These are phyloP conservation scores for Drosophila ezoana DNA, from an alignment of 2,888 invertebrate species.

Conservation along the genomic window DNA sequence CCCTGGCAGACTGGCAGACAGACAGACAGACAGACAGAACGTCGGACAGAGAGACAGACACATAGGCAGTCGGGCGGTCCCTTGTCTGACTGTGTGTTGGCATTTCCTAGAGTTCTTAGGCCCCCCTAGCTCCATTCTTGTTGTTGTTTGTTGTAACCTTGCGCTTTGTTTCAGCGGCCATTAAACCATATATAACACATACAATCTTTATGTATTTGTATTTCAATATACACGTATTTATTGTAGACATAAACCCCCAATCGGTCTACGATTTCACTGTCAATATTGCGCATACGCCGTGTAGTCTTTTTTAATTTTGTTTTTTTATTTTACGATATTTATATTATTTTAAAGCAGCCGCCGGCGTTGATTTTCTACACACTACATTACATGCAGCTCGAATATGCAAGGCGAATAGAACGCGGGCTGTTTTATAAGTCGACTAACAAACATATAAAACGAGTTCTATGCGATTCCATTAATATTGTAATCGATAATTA, in stretches of 20 bases:
- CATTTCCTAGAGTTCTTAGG: conserved; percentile 71
- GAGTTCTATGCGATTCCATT: too few relatives aligned
- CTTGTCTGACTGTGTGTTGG: conserved; percentile 44
- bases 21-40: conserved; percentile 7
- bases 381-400: conserved; percentile 20
- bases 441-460: too few relatives aligned
- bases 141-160: conserved; percentile 62
- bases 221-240: conserved; percentile 47
- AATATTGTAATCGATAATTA: too few relatives aligned
- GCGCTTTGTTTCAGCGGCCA: conserved; percentile 76
- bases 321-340: conserved; percentile 48
- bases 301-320: conserved; percentile 38
- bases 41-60: conserved; percentile 7
- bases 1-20: conserved; percentile 41
- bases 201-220: conserved; percentile 15
- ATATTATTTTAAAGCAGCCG: conserved; percentile 49
- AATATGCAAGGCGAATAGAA: conserved; percentile 17
- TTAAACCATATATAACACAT: conserved; percentile 62
- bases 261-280: conserved; percentile 75
- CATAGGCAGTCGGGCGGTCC: conserved; percentile 8
- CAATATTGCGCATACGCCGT: conserved; percentile 73
- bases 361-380: conserved; percentile 36
- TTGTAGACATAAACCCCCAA: conserved; percentile 37
- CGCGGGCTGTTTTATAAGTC: conserved; percentile 3
- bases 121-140: conserved; percentile 29